Evolutionary conservation across 1,140 invertebrate species (phyloP), one percentile per base, ranked within the genome.

Genomic region (Lepidotrigona ventralis): DNA sequence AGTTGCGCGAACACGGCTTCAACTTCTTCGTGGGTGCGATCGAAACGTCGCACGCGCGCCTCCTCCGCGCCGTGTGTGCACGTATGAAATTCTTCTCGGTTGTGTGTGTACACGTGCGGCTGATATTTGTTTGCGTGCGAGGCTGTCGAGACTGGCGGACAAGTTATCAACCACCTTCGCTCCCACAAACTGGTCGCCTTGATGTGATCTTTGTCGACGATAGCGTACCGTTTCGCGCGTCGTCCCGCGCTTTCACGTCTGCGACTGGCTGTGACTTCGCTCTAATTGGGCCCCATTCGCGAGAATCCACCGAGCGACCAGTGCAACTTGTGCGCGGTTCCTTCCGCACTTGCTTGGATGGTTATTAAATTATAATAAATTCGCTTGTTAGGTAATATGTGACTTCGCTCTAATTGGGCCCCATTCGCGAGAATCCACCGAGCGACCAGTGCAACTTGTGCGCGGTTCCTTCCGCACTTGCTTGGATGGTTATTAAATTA

Each of bases 161-260:
- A 21, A 79, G 66, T 87, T 87, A 87, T 87, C 86, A 86, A 87
- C 81, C 73, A 74, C 81, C 85, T 86, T 86, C 74, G 78, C 83
- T 85, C 79, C 76, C 86, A 88, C 83, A 85, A 85, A 85, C 71
- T 76, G 77, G 56, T 85, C 83, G 78, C 70, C 26, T 26, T 46
- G 39, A n/a, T n/a, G 63, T 72, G 86, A 88, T 85, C 79, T 68
- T 66, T 84, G 39, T 46, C 39, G 39, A 46, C 39, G 39, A 46
- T 46, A 46, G 39, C 39, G 39, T 46, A 11, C 39, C 39, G 39
- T 11, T 46, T 46, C 39, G 39, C 39, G 39, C 39, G 39, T 46
- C 39, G 39, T 46, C 70, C 53, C 77, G 85, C 69, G 79, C 71
- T 87, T 88, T 71, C 83, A 53, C 79, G 86, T 75, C 39, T 46